These are phyloP conservation scores for Orius insidiosus DNA, from an alignment of 1,140 invertebrate genomes.

Conservation along the genomic window DNA sequence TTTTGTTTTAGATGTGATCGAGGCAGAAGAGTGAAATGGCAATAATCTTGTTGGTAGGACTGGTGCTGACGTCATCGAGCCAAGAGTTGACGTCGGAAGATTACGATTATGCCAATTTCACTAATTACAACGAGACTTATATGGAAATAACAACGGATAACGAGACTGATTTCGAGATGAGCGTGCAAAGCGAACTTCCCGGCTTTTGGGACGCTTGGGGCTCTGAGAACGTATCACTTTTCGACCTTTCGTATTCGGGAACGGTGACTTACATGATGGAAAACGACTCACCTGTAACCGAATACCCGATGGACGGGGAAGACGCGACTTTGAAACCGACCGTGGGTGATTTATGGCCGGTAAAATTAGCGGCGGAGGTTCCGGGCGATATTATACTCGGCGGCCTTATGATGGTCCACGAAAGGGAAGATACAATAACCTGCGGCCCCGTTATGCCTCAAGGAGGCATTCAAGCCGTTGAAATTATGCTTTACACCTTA, in stretches of 20 bases:
- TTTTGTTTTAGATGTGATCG: too few species aligned
- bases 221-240: neutral
- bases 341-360: conserved; percentile 43
- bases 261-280: neutral
- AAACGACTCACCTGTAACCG: neutral
- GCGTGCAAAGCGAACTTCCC: neutral
- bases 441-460: conserved; percentile 90
- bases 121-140: too few species aligned
- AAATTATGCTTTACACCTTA: conserved; percentile 82
- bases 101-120: too few species aligned
- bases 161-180: too few species aligned
- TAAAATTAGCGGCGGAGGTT: conserved; percentile 60
- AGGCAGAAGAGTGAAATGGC: too few species aligned
- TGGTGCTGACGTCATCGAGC: too few species aligned
- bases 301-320: neutral
- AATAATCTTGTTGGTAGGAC: too few species aligned
- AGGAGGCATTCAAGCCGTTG: conserved; percentile 76
- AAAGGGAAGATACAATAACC: conserved; percentile 61
- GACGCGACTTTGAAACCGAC: conserved; percentile 23
- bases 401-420: conserved; percentile 91
- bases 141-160: too few species aligned
- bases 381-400: conserved; percentile 71
- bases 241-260: neutral
- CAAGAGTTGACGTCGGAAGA: too few species aligned
- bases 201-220: conserved; percentile 2